These are phyloP conservation scores for Calidris pygmaea DNA, from an alignment of 2,113 vertebrate genomes.

Conservation along the genomic window DNA sequence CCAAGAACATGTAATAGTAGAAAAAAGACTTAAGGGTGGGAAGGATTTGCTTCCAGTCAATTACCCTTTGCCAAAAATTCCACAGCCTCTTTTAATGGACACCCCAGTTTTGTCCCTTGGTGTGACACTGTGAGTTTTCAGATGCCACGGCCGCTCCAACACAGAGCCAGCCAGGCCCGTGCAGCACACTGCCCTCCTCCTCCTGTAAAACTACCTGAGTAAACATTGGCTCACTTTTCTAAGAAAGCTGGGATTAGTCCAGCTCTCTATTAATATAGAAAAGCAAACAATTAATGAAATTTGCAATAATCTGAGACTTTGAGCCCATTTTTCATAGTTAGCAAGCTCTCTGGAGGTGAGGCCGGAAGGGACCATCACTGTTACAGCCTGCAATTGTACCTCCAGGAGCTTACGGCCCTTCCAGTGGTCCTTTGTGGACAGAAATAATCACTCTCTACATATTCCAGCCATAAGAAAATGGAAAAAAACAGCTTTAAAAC, in stretches of 20 bases:
- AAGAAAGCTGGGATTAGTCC: background rate
- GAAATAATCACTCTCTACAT: background rate
- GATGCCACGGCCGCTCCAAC: background rate
- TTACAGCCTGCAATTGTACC: rapidly evolving
- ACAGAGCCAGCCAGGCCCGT: background rate
- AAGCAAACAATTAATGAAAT: background rate
- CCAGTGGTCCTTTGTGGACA: background rate
- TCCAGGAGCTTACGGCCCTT: background rate
- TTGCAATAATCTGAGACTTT: background rate
- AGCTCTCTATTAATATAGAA: background rate
- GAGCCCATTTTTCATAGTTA: background rate
- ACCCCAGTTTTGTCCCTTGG: background rate
- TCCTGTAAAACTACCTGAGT: background rate
- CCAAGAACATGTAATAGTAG: background rate
- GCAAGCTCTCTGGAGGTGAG: background rate
- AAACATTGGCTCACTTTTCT: background rate
- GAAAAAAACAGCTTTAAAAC: background rate
- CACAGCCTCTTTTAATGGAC: background rate
- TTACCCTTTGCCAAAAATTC: background rate
- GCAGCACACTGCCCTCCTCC: rapidly evolving
- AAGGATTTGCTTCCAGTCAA: background rate
- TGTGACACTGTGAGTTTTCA: too few relatives aligned
- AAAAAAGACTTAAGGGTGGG: background rate
- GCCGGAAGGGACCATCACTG: background rate
- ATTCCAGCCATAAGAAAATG: background rate